These are phyloP conservation scores for Rhopalosiphum padi DNA, from an alignment of 1,140 invertebrate species.

Conservation along the genomic window DNA sequence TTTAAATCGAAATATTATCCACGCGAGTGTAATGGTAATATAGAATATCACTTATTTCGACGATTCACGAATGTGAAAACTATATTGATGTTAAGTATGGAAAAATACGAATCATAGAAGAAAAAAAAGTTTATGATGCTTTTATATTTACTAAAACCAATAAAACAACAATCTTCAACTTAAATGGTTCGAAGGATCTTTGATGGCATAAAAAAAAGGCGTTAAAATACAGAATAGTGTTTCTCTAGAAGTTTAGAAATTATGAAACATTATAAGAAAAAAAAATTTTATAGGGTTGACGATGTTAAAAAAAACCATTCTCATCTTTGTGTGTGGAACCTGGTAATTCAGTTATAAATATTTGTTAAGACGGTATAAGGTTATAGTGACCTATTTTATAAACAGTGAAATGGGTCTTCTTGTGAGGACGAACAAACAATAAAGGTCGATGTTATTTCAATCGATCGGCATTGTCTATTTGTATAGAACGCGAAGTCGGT, in stretches of 20 bases:
- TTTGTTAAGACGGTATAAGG: not conserved
- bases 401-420: not conserved
- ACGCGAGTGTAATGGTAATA: not conserved
- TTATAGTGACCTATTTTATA: conserved; percentile 39
- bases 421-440: not conserved
- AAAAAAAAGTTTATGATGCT: not conserved
- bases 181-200: not conserved
- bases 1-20: not conserved
- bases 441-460: conserved; percentile 20
- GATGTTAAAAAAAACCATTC: not conserved
- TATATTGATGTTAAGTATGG: not conserved
- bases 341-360: not conserved
- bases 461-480: conserved; percentile 36
- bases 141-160: conserved; percentile 2
- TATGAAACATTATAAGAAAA: not conserved
- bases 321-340: not conserved
- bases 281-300: not conserved
- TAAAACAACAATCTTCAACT: not conserved
- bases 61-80: not conserved
- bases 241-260: not conserved
- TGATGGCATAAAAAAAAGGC: not conserved
- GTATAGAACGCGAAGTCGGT: not conserved
- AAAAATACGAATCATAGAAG: not conserved
- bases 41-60: not conserved
- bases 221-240: not conserved